Percentiles rank a stretch among this genome's conserved stretches.
These are phyloP conservation scores for Aphis craccivora DNA, from an alignment of 1,140 invertebrate genomes.

Conservation along the genomic window DNA sequence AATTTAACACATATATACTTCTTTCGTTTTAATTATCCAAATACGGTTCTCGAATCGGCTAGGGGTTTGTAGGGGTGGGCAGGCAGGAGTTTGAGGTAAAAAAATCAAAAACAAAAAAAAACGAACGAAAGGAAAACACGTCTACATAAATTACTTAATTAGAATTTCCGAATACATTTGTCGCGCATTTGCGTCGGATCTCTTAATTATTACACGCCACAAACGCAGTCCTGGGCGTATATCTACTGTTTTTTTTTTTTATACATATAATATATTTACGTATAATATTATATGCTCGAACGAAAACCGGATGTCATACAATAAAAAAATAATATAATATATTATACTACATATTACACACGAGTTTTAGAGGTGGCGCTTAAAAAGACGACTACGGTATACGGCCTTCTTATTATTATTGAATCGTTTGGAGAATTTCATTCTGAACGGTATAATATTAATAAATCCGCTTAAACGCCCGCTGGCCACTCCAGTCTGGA, in stretches of 20 bases:
- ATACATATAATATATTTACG: not conserved
- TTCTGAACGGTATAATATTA: not conserved
- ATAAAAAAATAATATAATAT: not conserved
- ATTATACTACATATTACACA: not conserved
- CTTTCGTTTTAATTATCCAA: conserved; percentile 31
- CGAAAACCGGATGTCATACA: conserved; percentile 28
- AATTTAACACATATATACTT: not conserved
- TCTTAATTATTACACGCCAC: conserved; percentile 15
- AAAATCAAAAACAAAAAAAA: not conserved
- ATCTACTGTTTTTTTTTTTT: not conserved
- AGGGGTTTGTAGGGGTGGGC: not conserved
- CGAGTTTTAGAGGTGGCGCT: not conserved
- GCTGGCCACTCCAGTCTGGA: not conserved
- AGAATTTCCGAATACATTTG: conserved; percentile 37
- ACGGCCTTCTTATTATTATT: not conserved
- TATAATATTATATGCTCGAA: not conserved
- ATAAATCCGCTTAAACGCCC: conserved; percentile 13
- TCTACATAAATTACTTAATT: conserved; percentile 29
- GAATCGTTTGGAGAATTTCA: not conserved
- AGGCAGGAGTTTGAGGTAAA: not conserved
- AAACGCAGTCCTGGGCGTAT: not conserved
- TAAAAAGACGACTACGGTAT: not conserved
- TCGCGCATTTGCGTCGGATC: conserved; percentile 11
- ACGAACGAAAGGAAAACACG: not conserved
- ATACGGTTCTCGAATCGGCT: not conserved